Evolutionary conservation across 2,113 vertebrate species (phyloP).

Genomic region (Triplophysa tibetana): DNA sequence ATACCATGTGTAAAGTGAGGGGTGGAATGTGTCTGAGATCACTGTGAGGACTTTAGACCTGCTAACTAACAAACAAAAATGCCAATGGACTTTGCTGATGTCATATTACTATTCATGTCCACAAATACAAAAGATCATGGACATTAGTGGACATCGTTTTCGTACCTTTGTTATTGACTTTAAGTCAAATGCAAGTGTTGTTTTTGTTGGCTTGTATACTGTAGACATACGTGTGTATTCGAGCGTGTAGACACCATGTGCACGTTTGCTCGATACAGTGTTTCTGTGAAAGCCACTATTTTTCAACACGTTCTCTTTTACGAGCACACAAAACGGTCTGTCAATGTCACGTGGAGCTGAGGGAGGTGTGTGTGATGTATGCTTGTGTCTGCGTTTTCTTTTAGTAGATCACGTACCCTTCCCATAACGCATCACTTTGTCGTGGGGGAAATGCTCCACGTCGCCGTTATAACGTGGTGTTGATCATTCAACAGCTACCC

Average conservation of each 20-base stretch:
- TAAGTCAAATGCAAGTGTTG: background rate
- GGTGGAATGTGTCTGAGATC: slow-evolving; percentile 45
- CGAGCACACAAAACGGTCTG: background rate
- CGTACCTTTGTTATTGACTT: background rate
- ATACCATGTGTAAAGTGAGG: slow-evolving; percentile 54
- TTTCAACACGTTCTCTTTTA: slow-evolving; percentile 18
- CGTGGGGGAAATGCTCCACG: background rate
- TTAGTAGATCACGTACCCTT: background rate
- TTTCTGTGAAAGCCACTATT: background rate
- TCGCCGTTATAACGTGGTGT: slow-evolving; percentile 2
- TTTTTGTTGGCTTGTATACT: background rate
- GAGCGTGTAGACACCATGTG: slow-evolving; percentile 44
- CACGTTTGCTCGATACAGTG: slow-evolving; percentile 5
- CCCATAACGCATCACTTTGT: background rate
- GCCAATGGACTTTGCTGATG: slow-evolving; percentile 9
- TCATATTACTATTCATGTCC: slow-evolving; percentile 9
- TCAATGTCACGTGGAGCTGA: slow-evolving; percentile 27
- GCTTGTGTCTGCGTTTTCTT: slow-evolving; percentile 1
- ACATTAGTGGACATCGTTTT: background rate
- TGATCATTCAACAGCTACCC: background rate
- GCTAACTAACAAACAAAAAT: slow-evolving; percentile 19
- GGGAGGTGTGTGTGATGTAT: slow-evolving; percentile 17
- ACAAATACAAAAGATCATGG: slow-evolving; percentile 38
- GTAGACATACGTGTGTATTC: background rate
- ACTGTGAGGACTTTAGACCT: background rate